Percentiles rank a stretch among this genome's conserved stretches.
Evolutionary conservation across 2,888 invertebrate genomes (phyloP).

Genomic region (Galerucella nymphaeae): DNA sequence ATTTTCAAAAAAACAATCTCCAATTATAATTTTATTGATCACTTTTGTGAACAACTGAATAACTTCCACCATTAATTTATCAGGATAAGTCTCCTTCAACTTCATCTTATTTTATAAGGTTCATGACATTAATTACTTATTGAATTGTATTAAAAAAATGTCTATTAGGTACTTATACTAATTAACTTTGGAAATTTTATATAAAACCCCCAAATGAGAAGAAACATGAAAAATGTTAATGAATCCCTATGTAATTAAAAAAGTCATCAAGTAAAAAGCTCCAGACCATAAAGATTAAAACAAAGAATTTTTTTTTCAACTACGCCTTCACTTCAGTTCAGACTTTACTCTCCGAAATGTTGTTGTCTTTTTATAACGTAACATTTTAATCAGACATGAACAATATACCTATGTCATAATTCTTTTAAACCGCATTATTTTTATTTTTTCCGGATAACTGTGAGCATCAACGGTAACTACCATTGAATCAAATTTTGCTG

Average conservation of each 20-base stretch:
- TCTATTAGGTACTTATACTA: neutral
- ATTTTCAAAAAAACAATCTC: too few species aligned
- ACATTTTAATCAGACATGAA: too few species aligned
- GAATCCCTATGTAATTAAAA: slow-evolving; percentile 28
- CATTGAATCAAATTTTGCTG: too few species aligned
- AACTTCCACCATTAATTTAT: too few species aligned
- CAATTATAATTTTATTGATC: too few species aligned
- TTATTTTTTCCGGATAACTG: too few species aligned
- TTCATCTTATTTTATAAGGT: too few species aligned
- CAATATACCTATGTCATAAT: too few species aligned
- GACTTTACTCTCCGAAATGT: neutral
- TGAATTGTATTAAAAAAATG: neutral
- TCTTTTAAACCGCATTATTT: too few species aligned
- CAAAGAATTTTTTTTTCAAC: slow-evolving; percentile 23
- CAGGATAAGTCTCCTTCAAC: too few species aligned
- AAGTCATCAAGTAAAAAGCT: slow-evolving; percentile 28
- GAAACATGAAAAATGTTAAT: slow-evolving; percentile 18
- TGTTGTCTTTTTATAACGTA: neutral
- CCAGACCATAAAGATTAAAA: slow-evolving; percentile 29
- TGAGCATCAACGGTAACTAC: too few species aligned
- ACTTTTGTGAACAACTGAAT: too few species aligned
- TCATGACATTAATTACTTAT: neutral
- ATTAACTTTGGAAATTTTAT: slow-evolving; percentile 8
- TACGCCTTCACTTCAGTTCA: slow-evolving; percentile 15
- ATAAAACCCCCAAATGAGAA: neutral